These are phyloP conservation scores for Drosophila burlai DNA, from an alignment of 1,140 invertebrate species.

Conservation along the genomic window DNA sequence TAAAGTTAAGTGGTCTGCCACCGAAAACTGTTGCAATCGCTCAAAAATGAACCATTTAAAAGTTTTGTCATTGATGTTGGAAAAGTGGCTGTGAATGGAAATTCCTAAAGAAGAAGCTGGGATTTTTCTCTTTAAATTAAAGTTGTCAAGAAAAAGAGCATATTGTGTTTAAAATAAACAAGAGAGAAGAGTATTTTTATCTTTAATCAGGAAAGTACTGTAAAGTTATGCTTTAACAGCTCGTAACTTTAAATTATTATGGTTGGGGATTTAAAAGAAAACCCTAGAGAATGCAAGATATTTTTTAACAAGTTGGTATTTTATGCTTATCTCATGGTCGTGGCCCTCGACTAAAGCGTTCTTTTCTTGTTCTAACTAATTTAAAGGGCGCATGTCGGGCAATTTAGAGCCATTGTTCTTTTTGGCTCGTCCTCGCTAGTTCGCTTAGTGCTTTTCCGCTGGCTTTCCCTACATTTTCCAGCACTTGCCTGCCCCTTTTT, in stretches of 20 bases:
- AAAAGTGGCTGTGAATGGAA: constrained; percentile 34
- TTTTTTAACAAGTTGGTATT: background rate
- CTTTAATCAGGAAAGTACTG: background rate
- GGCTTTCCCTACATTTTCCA: constrained; percentile 13
- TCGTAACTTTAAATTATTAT: background rate
- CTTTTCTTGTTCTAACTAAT: constrained; percentile 57
- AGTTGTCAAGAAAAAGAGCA: background rate
- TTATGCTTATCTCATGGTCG: background rate
- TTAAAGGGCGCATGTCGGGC: constrained; percentile 42
- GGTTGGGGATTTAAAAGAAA: background rate
- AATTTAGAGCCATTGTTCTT: constrained; percentile 78
- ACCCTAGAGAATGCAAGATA: background rate
- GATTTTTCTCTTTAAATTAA: constrained; percentile 34
- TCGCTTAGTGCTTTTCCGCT: constrained; percentile 7
- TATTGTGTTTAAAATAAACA: background rate
- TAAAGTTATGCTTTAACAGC: constrained; percentile 5
- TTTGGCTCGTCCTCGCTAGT: constrained; percentile 58
- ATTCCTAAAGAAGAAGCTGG: constrained; percentile 50
- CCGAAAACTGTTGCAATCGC: constrained; percentile 61
- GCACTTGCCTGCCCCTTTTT: constrained; percentile 12
- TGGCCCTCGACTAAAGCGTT: constrained; percentile 5
- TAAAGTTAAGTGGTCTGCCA: constrained; percentile 63
- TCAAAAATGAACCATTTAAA: constrained; percentile 72
- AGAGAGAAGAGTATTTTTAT: background rate
- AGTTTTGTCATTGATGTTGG: constrained; percentile 69